Base-by-base conservation (phyloP, 2,797 vertebrate genomes). In the Manis crassicaudata region DNA sequence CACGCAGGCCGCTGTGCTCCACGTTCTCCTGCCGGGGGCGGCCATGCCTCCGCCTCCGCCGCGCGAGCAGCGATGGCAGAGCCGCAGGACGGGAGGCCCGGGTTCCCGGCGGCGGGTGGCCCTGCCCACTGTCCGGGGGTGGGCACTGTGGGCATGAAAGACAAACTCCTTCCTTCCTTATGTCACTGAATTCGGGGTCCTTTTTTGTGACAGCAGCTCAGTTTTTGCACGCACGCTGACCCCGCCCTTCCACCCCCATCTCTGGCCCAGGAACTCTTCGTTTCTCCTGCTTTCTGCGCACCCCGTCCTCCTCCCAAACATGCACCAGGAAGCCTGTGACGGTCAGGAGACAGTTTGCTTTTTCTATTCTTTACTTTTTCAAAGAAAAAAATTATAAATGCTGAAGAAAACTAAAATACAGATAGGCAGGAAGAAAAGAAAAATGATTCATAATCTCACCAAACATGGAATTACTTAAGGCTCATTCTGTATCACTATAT, bases 301-400 rank as follows among this genome's bases (percentile, higher is more conserved):
- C 35, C 29, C 54, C 43, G 10, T 43, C 77, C 56, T 37, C 37
- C 80, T 50, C 68, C 29, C 7, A 52, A 21, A 21, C 23, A 20
- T 2, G 37, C 32, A 60, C 3, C 50, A 68, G 17, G 5, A 90
- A 70, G 67, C 46, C 86, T 87, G 83, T 90, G 32, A 83, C 40
- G 85, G 32, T 77, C 70, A 58, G 18, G 18, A 52, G 73, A 50
- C 13, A 65, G 5, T 75, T 84, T 79, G 7, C 12, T 37, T 79
- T 84, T 72, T 68, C 88, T 75, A 87, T 46, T 35, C 12, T 70
- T 58, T 40, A 17, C 21, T 40, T 72, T 70, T 72, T 25, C 27
- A 82, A 83, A 83, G 23, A 14, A 65, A 73, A 73, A 92, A 35
- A 46, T 17, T 54, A 29, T 84, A 89, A 70, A 73, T 50, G 35